These are phyloP conservation scores for Martes flavigula DNA, from an alignment of 2,797 vertebrate species.

Conservation along the genomic window DNA sequence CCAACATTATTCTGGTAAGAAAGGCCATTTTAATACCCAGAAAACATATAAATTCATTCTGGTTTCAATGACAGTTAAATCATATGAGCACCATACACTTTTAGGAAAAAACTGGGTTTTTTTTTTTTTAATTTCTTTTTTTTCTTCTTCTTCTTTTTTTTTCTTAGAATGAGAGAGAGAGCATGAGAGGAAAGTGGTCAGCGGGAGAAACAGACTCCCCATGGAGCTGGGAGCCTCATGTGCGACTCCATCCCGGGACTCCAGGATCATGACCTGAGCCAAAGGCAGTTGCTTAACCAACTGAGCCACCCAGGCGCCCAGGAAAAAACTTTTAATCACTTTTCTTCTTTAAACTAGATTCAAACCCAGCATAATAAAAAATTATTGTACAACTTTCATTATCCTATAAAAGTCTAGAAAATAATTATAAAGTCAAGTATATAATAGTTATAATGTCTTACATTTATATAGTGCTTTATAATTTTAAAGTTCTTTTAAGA, in stretches of 20 bases:
- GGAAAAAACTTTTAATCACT: neutral
- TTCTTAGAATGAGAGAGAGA: no score
- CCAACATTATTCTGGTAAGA: neutral
- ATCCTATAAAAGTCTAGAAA: neutral
- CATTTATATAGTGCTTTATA: neutral
- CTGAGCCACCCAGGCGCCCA: no score
- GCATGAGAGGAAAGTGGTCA: no score
- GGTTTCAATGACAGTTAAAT: neutral
- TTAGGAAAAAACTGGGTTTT: neutral
- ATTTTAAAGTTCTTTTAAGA: neutral
- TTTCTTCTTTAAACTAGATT: neutral
- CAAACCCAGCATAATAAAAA: conserved; percentile 7
- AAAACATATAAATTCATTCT: neutral
- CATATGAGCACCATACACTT: neutral
- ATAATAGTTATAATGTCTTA: neutral
- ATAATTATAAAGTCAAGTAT: neutral
- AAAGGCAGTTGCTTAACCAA: no score
- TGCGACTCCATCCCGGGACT: no score
- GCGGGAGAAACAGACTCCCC: no score
- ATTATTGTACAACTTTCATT: neutral
- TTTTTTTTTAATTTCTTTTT: no score
- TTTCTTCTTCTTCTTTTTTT: no score
- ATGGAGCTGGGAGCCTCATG: no score
- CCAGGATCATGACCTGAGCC: no score
- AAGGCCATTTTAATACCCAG: neutral